phyloP scores from a whole-genome alignment of 1,140 invertebrate species.

The Bombus sylvicola region DNA sequence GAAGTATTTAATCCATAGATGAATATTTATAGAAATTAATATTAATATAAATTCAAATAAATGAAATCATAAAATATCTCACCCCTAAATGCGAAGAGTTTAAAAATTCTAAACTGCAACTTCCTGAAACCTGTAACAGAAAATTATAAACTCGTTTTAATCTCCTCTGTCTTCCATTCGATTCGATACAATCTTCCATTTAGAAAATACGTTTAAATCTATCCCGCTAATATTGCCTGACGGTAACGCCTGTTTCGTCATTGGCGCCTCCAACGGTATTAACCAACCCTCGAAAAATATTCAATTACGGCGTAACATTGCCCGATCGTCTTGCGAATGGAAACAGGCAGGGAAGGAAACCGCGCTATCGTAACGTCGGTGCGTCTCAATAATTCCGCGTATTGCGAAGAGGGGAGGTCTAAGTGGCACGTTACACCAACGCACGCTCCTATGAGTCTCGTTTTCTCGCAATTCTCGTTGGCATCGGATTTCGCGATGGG shows the following conservation, averaged over 20 bases:
- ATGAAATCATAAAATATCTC: not conserved
- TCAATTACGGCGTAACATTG: not conserved
- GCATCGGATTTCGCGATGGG: constrained; percentile 55
- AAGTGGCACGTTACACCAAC: constrained; percentile 15
- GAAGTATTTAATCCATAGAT: not conserved
- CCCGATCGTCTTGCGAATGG: not conserved
- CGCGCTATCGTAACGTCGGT: not conserved
- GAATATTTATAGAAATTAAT: not conserved
- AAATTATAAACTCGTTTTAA: not conserved
- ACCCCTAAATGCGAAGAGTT: not conserved
- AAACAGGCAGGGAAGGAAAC: not conserved
- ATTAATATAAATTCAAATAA: not conserved
- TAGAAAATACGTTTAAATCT: not conserved
- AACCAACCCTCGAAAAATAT: constrained; percentile 12
- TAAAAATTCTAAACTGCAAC: not conserved
- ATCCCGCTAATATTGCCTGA: not conserved
- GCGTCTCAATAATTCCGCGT: constrained; percentile 50
- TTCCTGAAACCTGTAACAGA: not conserved
- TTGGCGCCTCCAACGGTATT: not conserved
- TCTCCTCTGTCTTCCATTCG: not conserved
- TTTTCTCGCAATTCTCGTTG: constrained; percentile 31
- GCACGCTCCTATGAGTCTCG: not conserved
- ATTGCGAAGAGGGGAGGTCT: not conserved
- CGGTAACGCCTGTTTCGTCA: not conserved
- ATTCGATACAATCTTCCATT: not conserved